Base-by-base conservation (phyloP, 1,140 invertebrate species). In the Uloborus diversus region DNA sequence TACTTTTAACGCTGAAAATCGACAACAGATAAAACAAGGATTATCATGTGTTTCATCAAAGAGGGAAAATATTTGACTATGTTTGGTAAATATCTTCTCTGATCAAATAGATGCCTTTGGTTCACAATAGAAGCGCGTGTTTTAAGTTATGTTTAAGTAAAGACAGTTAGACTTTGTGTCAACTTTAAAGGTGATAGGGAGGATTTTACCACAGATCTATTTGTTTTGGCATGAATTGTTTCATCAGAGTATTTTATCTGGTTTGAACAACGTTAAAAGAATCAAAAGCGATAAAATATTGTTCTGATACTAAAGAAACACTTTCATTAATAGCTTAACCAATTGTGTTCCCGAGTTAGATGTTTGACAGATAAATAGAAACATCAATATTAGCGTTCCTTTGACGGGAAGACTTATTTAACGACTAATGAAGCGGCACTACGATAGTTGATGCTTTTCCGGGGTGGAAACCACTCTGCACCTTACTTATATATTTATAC, bases 31-130 rank as follows among this genome's bases (percentile, higher is more conserved):
- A 62, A 62, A 62, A 62, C 32, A 62, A 62, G 28, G 25, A 62
- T 62, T 62, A 62, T 62, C 59, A n/a, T 23, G 23, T 53, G 49
- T 20, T 53, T 53, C 49, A 53, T 53, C 49, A 62, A 13, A 2
- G 17, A 62, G 32, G 11, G 59, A 33, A 62, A 62, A 62, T 62
- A 62, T 62, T 62, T 62, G 59, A 20, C 14, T 11, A 20, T 33
- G 59, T 33, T 32, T 62, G 5, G 59, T 62, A 62, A 62, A 62
- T 62, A 62, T 62, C 37, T 25, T 37, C 28, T 62, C 23, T 62
- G 59, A 62, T 62, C 59, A 62, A 62, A 62, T 37, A 62, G n/a
- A 62, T 20, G 30, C 14, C 17, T 35, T 32, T 62, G 30, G 14
- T 37, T 23, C 25, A 62, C 59, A 62, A 35, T 35, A 17, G 17